A percentile compares a stretch with the other conserved stretches of the same genome.
These are phyloP conservation scores for Muntiacus reevesi DNA, from an alignment of 2,113 vertebrate genomes.

Conservation along the genomic window DNA sequence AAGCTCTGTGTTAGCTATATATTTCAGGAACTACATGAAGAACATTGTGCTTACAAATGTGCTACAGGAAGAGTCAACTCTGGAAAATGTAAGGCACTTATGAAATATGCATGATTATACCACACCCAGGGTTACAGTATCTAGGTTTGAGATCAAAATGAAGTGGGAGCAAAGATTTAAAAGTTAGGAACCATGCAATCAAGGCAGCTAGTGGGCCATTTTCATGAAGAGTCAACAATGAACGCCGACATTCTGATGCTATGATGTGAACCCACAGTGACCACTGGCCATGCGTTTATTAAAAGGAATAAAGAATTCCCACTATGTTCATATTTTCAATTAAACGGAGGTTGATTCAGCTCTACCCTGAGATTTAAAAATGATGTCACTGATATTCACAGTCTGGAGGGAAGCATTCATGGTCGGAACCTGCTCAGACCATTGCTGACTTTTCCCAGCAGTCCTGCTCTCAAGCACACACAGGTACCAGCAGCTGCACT, in stretches of 20 bases:
- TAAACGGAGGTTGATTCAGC: background rate
- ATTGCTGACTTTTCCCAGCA: background rate
- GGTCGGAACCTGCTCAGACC: background rate
- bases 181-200: background rate
- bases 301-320: background rate
- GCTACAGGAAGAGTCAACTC: background rate
- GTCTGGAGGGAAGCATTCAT: background rate
- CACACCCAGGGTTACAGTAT: background rate
- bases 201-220: background rate
- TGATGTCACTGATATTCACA: background rate
- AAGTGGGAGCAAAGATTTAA: background rate
- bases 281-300: background rate
- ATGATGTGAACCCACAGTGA: background rate
- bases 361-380: background rate
- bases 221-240: background rate
- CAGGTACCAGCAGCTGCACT: background rate
- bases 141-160: background rate
- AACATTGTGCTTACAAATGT: background rate
- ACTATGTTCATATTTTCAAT: background rate
- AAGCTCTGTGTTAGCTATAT: background rate
- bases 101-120: background rate
- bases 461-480: background rate
- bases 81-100: background rate
- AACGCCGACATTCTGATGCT: background rate
- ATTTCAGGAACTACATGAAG: slow-evolving; percentile 13